A percentile compares a stretch with the other conserved stretches of the same genome.
Conservation (phyloP, 2,888 invertebrate species). For the Oscheius onirici region DNA sequence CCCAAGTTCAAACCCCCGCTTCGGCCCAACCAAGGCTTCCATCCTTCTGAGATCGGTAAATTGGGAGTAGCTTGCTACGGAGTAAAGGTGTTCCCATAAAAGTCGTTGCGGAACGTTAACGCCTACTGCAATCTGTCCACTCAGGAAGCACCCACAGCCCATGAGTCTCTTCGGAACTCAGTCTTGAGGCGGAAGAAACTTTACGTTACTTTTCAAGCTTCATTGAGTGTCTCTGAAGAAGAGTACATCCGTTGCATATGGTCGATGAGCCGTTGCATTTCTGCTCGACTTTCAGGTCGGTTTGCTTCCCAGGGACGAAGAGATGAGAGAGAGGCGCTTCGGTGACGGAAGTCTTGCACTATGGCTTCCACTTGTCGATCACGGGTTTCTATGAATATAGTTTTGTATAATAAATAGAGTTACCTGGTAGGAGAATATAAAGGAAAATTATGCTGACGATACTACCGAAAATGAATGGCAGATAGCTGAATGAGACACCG, state of each 20-base stretch:
- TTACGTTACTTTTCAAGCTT: constrained; percentile 6
- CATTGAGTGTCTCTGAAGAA: constrained; percentile 13
- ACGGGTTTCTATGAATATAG: constrained; percentile 47
- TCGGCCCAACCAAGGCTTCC: too few species aligned
- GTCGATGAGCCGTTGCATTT: constrained; percentile 47
- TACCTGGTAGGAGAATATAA: constrained; percentile 65
- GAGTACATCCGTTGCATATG: constrained; percentile 40
- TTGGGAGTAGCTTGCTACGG: too few species aligned
- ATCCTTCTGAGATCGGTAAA: too few species aligned
- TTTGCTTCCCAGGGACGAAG: constrained; percentile 58
- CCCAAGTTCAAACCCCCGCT: too few species aligned
- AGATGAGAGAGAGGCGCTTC: constrained; percentile 47
- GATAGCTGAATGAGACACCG: constrained; percentile 71
- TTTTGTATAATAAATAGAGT: background rate
- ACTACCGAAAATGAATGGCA: constrained; percentile 73
- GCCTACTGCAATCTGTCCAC: too few species aligned
- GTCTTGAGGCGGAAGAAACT: too few species aligned
- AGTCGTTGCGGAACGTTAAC: too few species aligned
- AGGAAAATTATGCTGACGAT: constrained; percentile 56
- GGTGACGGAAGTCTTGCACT: constrained; percentile 51
- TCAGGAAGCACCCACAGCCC: too few species aligned
- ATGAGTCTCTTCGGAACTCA: too few species aligned
- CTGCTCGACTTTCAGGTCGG: constrained; percentile 42
- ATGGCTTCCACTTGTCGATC: constrained; percentile 53
- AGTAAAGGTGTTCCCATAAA: too few species aligned